These are phyloP conservation scores for Platanista minor DNA, from an alignment of 2,113 vertebrate genomes.

Conservation along the genomic window DNA sequence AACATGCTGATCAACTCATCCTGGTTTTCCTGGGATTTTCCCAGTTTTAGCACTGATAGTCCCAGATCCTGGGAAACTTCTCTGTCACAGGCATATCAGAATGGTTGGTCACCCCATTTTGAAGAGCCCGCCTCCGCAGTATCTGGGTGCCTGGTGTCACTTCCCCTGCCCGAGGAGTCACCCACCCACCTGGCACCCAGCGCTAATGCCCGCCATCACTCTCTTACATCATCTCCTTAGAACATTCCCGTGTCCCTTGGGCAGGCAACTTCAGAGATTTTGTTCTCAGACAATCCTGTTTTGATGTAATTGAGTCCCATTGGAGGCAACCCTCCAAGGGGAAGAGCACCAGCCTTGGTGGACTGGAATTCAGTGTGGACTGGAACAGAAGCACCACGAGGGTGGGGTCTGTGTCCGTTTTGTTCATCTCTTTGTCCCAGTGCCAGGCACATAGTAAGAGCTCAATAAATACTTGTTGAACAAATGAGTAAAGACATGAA, in stretches of 20 bases:
- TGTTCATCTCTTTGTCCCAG: not conserved
- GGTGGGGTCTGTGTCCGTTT: not conserved
- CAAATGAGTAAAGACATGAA: not conserved
- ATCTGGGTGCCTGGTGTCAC: not conserved
- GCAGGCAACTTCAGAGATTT: not conserved
- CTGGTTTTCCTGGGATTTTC: not conserved
- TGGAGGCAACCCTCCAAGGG: not conserved
- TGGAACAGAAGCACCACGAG: not conserved
- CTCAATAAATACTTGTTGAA: not conserved
- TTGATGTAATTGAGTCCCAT: not conserved
- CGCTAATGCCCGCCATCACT: not conserved
- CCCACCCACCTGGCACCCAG: not conserved
- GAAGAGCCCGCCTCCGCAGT: not conserved
- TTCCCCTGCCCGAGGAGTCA: not conserved
- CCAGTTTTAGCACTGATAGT: not conserved
- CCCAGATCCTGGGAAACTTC: not conserved
- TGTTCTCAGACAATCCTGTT: not conserved
- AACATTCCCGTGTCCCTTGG: not conserved
- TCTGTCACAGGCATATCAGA: not conserved
- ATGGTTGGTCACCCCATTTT: not conserved
- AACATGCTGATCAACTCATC: not conserved
- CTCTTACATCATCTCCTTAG: not conserved
- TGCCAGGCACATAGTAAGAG: not conserved
- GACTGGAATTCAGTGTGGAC: not conserved
- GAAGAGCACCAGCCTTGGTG: not conserved